Evolutionary conservation across 1,140 invertebrate species (phyloP).

Genomic region (Zelostemma sp.): DNA sequence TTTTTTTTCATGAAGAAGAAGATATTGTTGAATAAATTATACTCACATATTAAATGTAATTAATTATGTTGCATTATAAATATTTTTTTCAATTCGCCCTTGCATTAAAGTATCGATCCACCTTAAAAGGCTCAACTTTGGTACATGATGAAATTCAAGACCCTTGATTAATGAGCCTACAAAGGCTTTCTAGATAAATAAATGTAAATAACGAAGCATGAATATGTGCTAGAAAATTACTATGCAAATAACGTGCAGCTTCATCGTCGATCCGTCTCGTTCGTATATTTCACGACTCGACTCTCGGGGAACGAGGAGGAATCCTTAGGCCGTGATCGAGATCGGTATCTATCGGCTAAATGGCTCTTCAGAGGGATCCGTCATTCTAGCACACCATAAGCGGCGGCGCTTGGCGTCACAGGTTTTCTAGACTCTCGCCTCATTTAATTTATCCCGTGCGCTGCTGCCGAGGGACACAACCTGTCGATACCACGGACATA

Average conservation of each 20-base stretch:
- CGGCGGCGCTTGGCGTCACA: conserved; percentile 33
- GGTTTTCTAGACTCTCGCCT: conserved; percentile 44
- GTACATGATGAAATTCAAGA: no score
- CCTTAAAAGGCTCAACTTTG: no score
- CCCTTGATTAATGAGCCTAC: no score
- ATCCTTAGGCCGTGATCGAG: conserved; percentile 56
- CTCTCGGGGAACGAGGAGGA: no score
- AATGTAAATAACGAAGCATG: no score
- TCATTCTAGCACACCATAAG: conserved; percentile 64
- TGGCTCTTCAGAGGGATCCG: conserved; percentile 58
- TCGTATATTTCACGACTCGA: conserved; percentile 8
- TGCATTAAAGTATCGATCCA: no score
- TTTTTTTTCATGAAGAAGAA: no score
- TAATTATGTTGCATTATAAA: no score
- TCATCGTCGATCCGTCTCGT: conserved; percentile 9
- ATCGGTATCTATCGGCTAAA: conserved; percentile 65
- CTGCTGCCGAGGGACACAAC: conserved; percentile 38
- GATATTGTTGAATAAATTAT: no score
- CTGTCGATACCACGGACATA: conserved; percentile 45
- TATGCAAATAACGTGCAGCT: background rate
- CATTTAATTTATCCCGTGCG: conserved; percentile 62
- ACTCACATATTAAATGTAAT: no score
- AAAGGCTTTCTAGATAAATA: no score
- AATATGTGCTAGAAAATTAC: background rate
- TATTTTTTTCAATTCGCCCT: no score